phyloP scores from a whole-genome alignment of 2,888 invertebrate genomes.

The Lysandra bellargus region DNA sequence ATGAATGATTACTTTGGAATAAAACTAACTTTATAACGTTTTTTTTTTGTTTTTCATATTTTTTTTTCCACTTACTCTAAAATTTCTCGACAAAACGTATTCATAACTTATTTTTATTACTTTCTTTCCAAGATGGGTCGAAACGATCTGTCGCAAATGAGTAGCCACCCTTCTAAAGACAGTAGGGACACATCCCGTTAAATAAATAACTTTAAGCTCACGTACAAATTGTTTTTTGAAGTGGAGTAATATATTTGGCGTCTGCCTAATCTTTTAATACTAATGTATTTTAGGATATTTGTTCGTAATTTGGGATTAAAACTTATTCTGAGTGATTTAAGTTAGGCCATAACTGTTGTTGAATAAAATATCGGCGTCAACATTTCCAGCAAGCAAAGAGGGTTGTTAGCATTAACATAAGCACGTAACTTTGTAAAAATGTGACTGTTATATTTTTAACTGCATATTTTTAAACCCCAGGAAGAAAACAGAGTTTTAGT shows the following conservation, averaged over 20 bases:
- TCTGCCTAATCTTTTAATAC: slow-evolving; percentile 41
- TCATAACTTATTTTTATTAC: no score
- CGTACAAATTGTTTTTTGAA: slow-evolving; percentile 50
- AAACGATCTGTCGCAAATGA: not conserved
- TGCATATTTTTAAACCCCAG: not conserved
- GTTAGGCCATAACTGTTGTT: not conserved
- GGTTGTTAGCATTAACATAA: not conserved
- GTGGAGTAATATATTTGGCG: slow-evolving; percentile 43
- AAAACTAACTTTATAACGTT: no score
- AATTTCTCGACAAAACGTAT: no score
- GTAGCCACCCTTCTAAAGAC: slow-evolving; percentile 42
- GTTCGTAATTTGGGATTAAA: slow-evolving; percentile 20
- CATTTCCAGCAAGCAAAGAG: not conserved
- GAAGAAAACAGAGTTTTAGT: not conserved
- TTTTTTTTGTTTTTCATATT: no score
- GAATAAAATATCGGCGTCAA: slow-evolving; percentile 13
- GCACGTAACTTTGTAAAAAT: not conserved
- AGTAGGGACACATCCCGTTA: slow-evolving; percentile 59
- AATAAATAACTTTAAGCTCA: slow-evolving; percentile 52
- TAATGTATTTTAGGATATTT: slow-evolving; percentile 23
- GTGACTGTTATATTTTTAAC: not conserved
- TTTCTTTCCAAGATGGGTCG: not conserved
- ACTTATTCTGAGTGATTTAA: slow-evolving; percentile 5
- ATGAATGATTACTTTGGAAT: no score
- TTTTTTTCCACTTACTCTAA: no score